Conservation (phyloP, 2,888 invertebrate species). For the Dascillus cervinus region DNA sequence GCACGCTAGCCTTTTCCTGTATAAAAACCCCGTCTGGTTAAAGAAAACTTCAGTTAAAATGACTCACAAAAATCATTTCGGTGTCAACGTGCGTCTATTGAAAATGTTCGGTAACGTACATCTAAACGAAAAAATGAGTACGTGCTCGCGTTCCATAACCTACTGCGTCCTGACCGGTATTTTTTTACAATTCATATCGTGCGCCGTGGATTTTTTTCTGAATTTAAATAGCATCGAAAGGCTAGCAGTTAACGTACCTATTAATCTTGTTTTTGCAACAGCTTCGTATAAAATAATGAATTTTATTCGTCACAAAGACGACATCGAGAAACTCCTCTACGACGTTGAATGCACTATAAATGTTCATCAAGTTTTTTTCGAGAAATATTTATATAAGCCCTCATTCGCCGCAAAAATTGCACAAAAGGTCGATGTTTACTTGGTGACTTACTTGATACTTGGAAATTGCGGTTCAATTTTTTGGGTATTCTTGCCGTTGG, state of each 20-base stretch:
- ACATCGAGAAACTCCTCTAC: conserved; percentile 8
- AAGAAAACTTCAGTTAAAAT: too few relatives aligned
- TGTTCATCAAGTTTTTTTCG: conserved; percentile 2
- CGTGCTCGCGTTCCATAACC: conserved; percentile 2
- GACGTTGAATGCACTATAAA: conserved; percentile 6
- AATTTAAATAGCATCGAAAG: too few relatives aligned
- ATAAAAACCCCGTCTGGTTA: too few relatives aligned
- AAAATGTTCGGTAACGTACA: conserved; percentile 12
- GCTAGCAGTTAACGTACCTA: conserved; percentile 10
- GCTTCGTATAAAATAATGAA: conserved; percentile 12
- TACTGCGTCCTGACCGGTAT: conserved; percentile 4
- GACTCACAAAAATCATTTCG: conserved; percentile 9
- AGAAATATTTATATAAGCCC: conserved; percentile 5
- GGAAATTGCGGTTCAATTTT: conserved; percentile 7
- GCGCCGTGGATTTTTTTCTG: conserved; percentile 6
- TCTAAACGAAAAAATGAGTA: conserved; percentile 8
- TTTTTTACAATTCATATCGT: conserved; percentile 6
- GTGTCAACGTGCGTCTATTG: conserved; percentile 10
- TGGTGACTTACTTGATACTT: conserved; percentile 9
- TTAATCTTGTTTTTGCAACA: conserved; percentile 12
- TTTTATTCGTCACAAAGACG: conserved; percentile 8
- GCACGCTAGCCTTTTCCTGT: too few relatives aligned
- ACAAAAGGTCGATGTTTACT: conserved; percentile 7
- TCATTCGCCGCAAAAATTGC: conserved; percentile 8
- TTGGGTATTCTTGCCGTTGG: conserved; percentile 10